A percentile compares a stretch with the other conserved stretches of the same genome.
Evolutionary conservation across 2,888 invertebrate genomes (phyloP).

Genomic region (Azorinus chamasolen): DNA sequence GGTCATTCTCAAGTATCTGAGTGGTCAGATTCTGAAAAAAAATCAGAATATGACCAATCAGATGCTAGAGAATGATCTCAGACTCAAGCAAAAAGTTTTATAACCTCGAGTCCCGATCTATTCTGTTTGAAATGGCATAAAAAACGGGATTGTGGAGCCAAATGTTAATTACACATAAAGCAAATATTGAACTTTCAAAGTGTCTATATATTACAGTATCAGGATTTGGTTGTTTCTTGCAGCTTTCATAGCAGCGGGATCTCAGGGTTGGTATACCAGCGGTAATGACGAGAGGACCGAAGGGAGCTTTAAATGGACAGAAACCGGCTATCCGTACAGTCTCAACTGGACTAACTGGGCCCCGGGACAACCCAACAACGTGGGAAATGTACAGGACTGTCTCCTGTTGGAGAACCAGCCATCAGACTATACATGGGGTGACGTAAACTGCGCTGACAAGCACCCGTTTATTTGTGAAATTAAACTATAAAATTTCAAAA

Average conservation of each 20-base stretch:
- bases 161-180: too few relatives aligned
- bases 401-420: constrained; percentile 71
- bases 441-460: constrained; percentile 67
- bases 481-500: background rate
- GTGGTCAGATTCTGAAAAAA: too few relatives aligned
- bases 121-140: too few relatives aligned
- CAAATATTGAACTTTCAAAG: too few relatives aligned
- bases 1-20: too few relatives aligned
- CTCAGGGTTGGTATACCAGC: constrained; percentile 67
- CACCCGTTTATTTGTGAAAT: constrained; percentile 78
- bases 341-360: constrained; percentile 70
- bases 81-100: too few relatives aligned
- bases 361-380: constrained; percentile 76
- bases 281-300: constrained; percentile 69
- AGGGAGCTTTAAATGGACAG: constrained; percentile 68
- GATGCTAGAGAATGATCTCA: too few relatives aligned
- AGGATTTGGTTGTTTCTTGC: too few relatives aligned
- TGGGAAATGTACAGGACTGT: constrained; percentile 73
- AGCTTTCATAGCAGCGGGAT: constrained; percentile 61
- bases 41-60: too few relatives aligned
- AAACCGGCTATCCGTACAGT: constrained; percentile 59
- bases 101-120: too few relatives aligned
- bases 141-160: too few relatives aligned
- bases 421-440: constrained; percentile 72
- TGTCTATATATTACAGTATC: too few relatives aligned